Base-by-base conservation (phyloP, 2,888 invertebrate species). In the Drosophila setosimentum region DNA sequence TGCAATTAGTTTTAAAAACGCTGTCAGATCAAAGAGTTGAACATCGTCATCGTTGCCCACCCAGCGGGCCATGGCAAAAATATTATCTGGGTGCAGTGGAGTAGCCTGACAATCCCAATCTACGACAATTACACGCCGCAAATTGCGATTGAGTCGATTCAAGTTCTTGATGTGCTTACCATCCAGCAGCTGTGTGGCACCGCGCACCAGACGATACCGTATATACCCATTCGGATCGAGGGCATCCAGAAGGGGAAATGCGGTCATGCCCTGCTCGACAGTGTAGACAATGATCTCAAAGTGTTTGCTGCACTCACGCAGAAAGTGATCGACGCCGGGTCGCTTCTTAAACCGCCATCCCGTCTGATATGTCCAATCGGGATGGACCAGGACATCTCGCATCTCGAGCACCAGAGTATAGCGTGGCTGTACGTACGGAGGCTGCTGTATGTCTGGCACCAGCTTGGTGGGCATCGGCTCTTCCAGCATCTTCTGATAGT, bases 291-390 rank as follows among this genome's bases (percentile, higher is more conserved):
- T 98, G 78, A 99, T 96, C 94, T 99, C 99, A 93, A 98, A 99
- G 21, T 98, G 96, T 67, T 96, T 96, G 18, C 97, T 96, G 53
- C 98, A 95, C 73, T 97, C 95, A 90, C 98, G 97, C 32, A 99
- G 94, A 92, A 99, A 98, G 88, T 97, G 96, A 91, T 99, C 99
- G 0, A 99, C 96, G 35, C 98, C 99, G 0, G 99, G 99, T 49
- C 99, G 95, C 93, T 99, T 99, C 93, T 99, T 99, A 93, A 99
- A 99, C 83, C 99, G 95, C 99, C 99, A 99, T 1, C 99, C 99
- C 73, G 99, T 99, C 93, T 97, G 96, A 91, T 98, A 98, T 92
- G 99, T 99, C 99, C 99, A 99, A 92, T 99, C 99, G 0, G 99
- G 99, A 93, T 99, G 98, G 13, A 99, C 98, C 24, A 99, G 94